A percentile compares a stretch with the other conserved stretches of the same genome.
Conservation (phyloP, 2,888 invertebrate genomes). For the Agrochola circellaris region DNA sequence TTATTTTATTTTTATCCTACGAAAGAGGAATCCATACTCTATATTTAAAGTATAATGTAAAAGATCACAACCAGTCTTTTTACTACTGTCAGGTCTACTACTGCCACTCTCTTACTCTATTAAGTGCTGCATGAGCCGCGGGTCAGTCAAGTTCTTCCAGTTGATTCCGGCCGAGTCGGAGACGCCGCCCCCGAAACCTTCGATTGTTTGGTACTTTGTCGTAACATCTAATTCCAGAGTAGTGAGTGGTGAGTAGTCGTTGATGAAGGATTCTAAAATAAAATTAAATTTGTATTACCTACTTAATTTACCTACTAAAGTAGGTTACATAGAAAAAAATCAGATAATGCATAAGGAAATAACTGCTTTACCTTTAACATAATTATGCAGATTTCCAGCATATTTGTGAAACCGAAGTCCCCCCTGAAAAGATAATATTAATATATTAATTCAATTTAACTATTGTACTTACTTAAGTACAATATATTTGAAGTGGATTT, state of each 20-base stretch:
- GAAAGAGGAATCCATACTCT: background rate
- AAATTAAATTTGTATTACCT: background rate
- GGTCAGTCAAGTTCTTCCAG: conserved; percentile 88
- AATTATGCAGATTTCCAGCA: background rate
- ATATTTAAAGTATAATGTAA: background rate
- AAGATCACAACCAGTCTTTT: background rate
- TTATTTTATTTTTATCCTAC: background rate
- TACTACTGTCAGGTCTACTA: background rate
- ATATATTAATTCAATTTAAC: too few species aligned
- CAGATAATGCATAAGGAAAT: background rate
- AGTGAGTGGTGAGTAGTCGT: background rate
- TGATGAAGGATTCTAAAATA: conserved; percentile 14
- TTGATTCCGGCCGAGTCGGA: conserved; percentile 93
- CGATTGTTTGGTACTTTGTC: conserved; percentile 91
- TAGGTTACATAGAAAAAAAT: accelerated
- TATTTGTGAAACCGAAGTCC: conserved; percentile 79
- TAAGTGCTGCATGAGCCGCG: conserved; percentile 75
- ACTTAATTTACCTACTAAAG: background rate
- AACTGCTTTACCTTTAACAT: conserved; percentile 31
- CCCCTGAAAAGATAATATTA: conserved; percentile 56
- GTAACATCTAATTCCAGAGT: conserved; percentile 57
- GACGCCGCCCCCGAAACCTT: conserved; percentile 96
- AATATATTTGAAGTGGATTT: background rate
- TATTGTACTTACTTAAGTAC: too few species aligned
- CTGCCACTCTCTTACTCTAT: conserved; percentile 57